phyloP scores from a whole-genome alignment of 2,113 vertebrate genomes.

The Peromyscus leucopus region DNA sequence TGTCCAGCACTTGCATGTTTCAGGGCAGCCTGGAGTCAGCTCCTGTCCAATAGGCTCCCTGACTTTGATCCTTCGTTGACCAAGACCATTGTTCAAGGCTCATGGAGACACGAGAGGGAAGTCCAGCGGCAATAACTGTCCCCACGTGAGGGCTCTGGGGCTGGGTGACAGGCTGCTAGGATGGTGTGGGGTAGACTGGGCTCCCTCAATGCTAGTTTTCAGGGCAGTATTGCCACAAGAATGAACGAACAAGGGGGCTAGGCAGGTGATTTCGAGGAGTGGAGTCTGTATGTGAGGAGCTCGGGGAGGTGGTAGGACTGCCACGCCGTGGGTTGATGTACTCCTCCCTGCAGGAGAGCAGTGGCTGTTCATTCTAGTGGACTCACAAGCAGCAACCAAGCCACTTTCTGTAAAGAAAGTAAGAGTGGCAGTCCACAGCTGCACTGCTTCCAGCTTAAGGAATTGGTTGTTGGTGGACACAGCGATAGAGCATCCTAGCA shows the following conservation, averaged over 20 bases:
- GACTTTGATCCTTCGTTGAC: background rate
- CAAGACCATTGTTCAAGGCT: background rate
- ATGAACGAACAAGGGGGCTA: background rate
- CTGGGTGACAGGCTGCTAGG: background rate
- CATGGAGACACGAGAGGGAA: rapidly evolving
- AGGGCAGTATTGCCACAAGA: background rate
- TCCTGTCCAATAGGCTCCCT: too few relatives aligned
- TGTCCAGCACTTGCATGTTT: rapidly evolving
- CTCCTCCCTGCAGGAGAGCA: background rate
- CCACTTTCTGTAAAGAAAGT: background rate
- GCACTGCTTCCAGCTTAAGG: background rate
- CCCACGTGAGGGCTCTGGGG: too few relatives aligned
- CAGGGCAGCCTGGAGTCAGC: background rate
- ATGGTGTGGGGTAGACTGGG: background rate
- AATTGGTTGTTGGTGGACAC: background rate
- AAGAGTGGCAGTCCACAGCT: rapidly evolving
- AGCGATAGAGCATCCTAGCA: too few relatives aligned
- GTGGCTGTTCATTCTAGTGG: background rate
- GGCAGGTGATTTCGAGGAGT: rapidly evolving
- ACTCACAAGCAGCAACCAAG: background rate
- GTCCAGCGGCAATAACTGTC: background rate
- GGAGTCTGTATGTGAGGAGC: background rate
- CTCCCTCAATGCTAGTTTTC: background rate
- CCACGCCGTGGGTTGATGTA: too few relatives aligned
- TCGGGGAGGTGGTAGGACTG: background rate